phyloP scores from a whole-genome alignment of 2,113 vertebrate genomes.

The Galeopterus variegatus region DNA sequence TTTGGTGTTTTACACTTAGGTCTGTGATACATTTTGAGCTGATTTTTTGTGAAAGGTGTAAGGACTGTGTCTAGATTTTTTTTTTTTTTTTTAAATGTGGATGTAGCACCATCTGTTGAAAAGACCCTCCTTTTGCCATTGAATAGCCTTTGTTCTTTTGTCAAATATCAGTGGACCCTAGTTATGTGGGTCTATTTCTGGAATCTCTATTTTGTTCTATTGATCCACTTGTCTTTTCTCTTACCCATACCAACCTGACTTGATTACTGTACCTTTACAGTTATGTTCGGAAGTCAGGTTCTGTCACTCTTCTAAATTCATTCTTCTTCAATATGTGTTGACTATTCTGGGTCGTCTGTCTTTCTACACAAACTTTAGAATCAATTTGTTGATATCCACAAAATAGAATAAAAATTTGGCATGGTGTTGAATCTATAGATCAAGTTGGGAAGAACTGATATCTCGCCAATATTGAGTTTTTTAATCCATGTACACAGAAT shows the following conservation, averaged over 20 bases:
- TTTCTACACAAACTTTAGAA: background rate
- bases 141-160: background rate
- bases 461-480: background rate
- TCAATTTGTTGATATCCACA: background rate
- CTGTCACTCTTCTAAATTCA: background rate
- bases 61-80: background rate
- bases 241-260: background rate
- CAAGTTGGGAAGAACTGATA: background rate
- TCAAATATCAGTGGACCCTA: background rate
- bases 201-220: background rate
- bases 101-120: background rate
- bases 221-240: background rate
- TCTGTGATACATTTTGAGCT: background rate
- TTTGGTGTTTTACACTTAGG: background rate
- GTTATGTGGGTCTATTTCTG: background rate
- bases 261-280: background rate
- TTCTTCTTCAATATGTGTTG: background rate
- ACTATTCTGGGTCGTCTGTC: background rate
- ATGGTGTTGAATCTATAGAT: background rate
- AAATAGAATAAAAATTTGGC: background rate
- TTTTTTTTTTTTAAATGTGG: background rate
- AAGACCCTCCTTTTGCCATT: background rate
- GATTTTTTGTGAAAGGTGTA: background rate
- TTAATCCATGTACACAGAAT: background rate
- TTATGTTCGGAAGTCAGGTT: background rate